Base-by-base conservation (phyloP, 2,797 vertebrate species). In the Rhyacichthys aspro region DNA sequence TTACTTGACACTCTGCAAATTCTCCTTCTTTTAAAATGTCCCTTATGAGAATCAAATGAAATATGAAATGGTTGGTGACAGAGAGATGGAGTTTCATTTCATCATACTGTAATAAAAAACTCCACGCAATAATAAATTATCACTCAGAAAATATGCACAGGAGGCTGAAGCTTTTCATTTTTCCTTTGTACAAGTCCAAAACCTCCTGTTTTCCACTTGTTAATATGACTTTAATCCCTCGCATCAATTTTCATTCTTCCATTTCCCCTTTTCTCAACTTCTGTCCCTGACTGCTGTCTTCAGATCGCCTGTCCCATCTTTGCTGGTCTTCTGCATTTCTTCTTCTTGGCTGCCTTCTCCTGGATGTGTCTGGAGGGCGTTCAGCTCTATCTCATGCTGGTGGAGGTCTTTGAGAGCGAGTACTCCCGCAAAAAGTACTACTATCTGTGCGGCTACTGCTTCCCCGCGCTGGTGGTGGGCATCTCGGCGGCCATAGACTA, bases 331-430 rank as follows among this genome's bases (percentile, higher is more conserved):
- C 93, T 98, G 72, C 96, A 98, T 88, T 98, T 96, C 87, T 98
- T 97, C 84, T 98, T 96, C 90, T 90, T 98, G 91, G 96, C 96
- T 2, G 95, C 95, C n/a, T 98, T 98, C 92, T 96, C 91, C 65
- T 98, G 96, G 96, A 94, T 98, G 88, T 96, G 95, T 83, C 92
- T 98, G 81, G 96, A 98, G 85, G 96, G 95, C 0, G 94, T 98
- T 57, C 96, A 98, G 67, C 95, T 98, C 79, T 98, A 98, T 86
- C 93, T 97, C 87, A 95, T 98, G 92, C 91, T 98, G 87, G 95
- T 97, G 82, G 95, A 98, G 87, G 95, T 96, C 74, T 97, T 98
- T 15, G 96, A 96, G 85, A 95, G 95, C 73, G 96, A 96, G 70
- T 95, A 94, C 63, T 96, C 93, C 33, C 93, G 95, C 36, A 95